phyloP scores from a whole-genome alignment of 2,797 vertebrate species.

The Hydrocynus forskahlii region DNA sequence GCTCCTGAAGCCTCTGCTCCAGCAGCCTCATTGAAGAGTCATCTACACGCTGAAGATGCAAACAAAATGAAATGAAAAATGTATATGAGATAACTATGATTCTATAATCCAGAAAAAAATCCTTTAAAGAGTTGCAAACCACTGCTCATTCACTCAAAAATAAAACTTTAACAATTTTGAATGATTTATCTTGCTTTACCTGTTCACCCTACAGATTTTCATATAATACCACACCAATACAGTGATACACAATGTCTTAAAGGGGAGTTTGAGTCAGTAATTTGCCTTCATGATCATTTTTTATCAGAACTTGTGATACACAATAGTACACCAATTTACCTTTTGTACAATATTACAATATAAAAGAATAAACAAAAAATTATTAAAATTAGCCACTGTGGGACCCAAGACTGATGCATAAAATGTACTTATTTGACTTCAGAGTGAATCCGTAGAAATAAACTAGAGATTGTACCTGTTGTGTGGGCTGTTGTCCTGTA shows the following conservation, averaged over 20 bases:
- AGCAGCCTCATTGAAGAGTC: constrained; percentile 69
- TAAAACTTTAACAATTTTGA: too few species aligned
- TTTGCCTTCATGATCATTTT: too few species aligned
- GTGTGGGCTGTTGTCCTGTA: constrained; percentile 37
- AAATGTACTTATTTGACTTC: not conserved
- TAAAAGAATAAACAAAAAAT: not conserved
- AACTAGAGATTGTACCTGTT: constrained; percentile 60
- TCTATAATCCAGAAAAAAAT: too few species aligned
- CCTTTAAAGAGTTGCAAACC: too few species aligned
- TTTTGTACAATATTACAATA: too few species aligned
- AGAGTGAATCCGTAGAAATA: not conserved
- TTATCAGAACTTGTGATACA: not conserved
- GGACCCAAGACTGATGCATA: too few species aligned
- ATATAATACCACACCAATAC: not conserved
- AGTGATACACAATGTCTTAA: not conserved
- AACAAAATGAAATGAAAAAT: not conserved
- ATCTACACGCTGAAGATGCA: constrained; percentile 43
- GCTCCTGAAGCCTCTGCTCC: constrained; percentile 87
- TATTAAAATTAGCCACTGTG: too few species aligned
- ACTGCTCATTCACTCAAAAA: not conserved
- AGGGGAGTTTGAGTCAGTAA: not conserved
- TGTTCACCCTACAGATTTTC: not conserved
- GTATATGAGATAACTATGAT: too few species aligned
- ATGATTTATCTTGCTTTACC: not conserved
- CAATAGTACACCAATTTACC: too few species aligned